Evolutionary conservation across 2,888 invertebrate genomes (phyloP), one percentile per base, ranked within the genome.

Genomic region (Lysandra coridon): DNA sequence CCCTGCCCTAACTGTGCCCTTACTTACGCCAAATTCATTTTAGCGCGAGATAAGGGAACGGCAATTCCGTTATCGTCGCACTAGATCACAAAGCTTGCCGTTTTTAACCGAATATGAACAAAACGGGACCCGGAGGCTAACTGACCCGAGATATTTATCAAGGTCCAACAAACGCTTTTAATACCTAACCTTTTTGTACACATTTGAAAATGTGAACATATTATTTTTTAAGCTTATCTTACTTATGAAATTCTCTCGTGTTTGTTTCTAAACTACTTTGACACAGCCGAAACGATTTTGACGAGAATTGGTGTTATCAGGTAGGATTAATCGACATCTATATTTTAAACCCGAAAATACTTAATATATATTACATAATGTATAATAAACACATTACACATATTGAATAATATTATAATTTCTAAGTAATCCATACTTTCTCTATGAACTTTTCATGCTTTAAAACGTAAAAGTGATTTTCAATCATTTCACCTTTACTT

Each of bases 81-180:
- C 84, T 83, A 84, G 84, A 88, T 89, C 90, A 88, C 88, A 88
- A 88, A 87, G 88, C 88, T 86, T 86, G 87, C 86, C 87, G 87
- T 89, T 91, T 90, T 90, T 89, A 89, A 88, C 87, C 86, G 86
- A 86, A 87, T 88, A 88, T 87, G 87, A 89, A 89, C 87, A 88
- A 89, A 89, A 88, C 87, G 86, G 85, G 85, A 87, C 88, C 89
- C 87, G 81, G 87, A 87, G 88, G 89, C 84, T 86, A 84, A 83
- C 85, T 85, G 89, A 90, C 89, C 90, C 88, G 84, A 87, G 87
- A 90, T 89, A 90, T 89, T 89, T 87, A 85, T 86, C 87, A 84
- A 85, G 84, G 85, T 85, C 86, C 87, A 87, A 85, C 85, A 86
- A 89, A 88, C 44, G 75, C 76, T 69, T 69, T 87, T 69, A 69